These are phyloP conservation scores for Phocoena sinus DNA, from an alignment of 2,113 vertebrate species.

Conservation along the genomic window DNA sequence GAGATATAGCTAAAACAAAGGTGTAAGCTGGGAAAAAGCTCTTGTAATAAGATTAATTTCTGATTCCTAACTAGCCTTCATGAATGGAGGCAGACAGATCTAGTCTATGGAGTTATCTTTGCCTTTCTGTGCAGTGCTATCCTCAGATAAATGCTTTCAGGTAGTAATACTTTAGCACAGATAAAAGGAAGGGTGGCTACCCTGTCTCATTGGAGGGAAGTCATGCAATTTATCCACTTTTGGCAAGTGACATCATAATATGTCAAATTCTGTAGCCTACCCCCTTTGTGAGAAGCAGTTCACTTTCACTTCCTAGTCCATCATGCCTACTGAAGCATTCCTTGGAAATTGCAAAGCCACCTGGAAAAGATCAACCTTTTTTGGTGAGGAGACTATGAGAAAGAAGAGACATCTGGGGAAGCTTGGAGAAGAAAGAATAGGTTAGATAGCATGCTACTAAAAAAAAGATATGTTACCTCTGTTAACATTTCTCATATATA, in stretches of 20 bases:
- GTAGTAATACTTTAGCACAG: neutral
- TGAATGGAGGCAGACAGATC: neutral
- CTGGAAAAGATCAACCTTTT: neutral
- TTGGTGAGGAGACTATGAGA: neutral
- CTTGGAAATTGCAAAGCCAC: neutral
- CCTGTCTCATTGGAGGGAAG: conserved; percentile 11
- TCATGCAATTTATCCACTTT: neutral
- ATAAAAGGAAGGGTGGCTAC: neutral
- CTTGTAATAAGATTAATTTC: neutral
- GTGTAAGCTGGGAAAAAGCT: neutral
- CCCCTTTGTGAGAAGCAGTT: neutral
- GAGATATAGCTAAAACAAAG: neutral
- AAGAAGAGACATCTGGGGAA: neutral
- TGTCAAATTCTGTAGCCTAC: neutral
- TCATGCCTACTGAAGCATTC: neutral
- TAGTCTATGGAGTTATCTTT: neutral
- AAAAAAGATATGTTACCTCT: neutral
- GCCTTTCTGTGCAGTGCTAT: neutral
- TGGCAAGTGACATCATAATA: conserved; percentile 29
- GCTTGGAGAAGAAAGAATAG: neutral
- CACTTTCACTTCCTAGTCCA: neutral
- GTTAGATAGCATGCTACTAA: neutral
- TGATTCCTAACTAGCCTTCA: neutral
- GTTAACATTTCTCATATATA: conserved; percentile 20
- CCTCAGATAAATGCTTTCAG: conserved; percentile 58